A percentile compares a stretch with the other conserved stretches of the same genome.
Conservation (phyloP, 2,797 vertebrate genomes). For the Poeciliopsis presidionis region DNA sequence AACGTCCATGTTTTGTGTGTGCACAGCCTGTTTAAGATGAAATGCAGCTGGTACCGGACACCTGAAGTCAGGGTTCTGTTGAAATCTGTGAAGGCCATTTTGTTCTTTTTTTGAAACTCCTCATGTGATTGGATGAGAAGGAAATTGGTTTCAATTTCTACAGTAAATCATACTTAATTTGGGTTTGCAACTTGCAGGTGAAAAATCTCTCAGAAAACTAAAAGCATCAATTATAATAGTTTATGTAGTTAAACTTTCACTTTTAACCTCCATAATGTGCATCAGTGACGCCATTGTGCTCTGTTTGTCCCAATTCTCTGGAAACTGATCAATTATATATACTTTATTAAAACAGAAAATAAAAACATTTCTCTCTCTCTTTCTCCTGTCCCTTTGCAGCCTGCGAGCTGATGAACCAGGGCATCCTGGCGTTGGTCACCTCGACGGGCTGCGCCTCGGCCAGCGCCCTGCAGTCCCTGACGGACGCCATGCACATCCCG, state of each 20-base stretch:
- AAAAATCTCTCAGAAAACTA: background rate
- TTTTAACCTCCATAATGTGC: background rate
- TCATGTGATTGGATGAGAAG: background rate
- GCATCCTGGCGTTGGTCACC: constrained; percentile 94
- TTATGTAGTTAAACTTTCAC: background rate
- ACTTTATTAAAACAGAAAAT: too few species aligned
- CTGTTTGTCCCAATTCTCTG: background rate
- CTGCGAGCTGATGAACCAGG: constrained; percentile 98
- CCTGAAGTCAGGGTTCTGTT: background rate
- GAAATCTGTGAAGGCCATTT: background rate
- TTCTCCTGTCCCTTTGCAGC: constrained; percentile 71
- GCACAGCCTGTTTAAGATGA: background rate
- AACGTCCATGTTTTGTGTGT: background rate
- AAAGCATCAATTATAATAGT: background rate
- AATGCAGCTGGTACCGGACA: too few species aligned
- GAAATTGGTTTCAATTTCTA: background rate
- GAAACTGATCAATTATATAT: background rate
- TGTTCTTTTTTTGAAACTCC: background rate
- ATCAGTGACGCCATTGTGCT: background rate
- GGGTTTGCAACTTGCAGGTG: background rate
- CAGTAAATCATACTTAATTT: background rate
- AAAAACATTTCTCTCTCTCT: background rate
- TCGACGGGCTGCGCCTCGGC: constrained; percentile 96
- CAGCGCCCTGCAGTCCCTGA: constrained; percentile 95
- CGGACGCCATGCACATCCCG: constrained; percentile 98